Evolutionary conservation across 92 coral and sea anemone species (phyloP), one percentile per base, ranked within the genome.

Genomic region (Metridium senile): DNA sequence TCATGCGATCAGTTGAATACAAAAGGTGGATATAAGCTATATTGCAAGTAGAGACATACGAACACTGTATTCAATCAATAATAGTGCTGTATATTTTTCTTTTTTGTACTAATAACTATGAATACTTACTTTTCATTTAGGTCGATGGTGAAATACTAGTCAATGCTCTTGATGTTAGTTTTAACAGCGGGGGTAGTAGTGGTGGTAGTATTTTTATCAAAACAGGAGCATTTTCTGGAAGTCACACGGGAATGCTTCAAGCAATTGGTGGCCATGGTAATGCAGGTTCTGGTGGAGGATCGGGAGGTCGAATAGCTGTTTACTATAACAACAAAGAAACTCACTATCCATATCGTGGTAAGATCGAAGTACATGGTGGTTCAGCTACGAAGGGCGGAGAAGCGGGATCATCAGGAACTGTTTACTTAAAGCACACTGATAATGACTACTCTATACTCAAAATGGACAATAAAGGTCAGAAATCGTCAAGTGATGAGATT

Each of bases 341-440:
- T 20, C 86, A 84, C 58, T 85, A 82, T 49, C 82, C 87, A 29
- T 88, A 73, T 62, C 81, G 88, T 27, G 93, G 93, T 26, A 84
- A 67, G 21, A 63, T 88, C 46, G 83, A 84, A 58, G 82, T 83
- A 2, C 71, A 88, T 67, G 93, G 93, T 1, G 93, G 93, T 7
- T 71, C 49, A 8, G 82, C 93, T 46, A 64, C 74, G 21, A 33
- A 76, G 63, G 84, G 88, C 1, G 93, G 85, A 33, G 93, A 88
- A 52, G 49, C 93, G 45, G 93, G 93, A 19, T 88, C 93, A 71
- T 85, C 93, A 58, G 93, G 93, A 43, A 88, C 93, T 35, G 75
- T 79, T 9, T 88, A 78, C 27, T 82, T 88, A 21, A 81, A 80
- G 30, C 87, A 88, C 74, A 75, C 78, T 34, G 67, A 70, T 25